Percentiles rank a stretch among this genome's conserved stretches.
phyloP scores from a whole-genome alignment of 2,888 invertebrate species.

The Rhingia campestris region DNA sequence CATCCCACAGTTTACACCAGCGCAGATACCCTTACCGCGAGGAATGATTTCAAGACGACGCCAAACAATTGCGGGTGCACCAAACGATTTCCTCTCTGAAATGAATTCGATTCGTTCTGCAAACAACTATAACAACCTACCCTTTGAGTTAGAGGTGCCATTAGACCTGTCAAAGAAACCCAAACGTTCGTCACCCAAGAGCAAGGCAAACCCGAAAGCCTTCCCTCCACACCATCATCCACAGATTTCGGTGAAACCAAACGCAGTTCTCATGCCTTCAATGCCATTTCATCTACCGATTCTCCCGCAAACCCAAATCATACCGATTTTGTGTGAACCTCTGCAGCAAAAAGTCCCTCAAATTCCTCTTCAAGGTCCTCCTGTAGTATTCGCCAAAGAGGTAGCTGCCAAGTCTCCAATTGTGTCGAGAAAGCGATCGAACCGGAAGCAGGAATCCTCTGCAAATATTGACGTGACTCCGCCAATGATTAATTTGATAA shows the following conservation, averaged over 20 bases:
- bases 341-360: conserved; percentile 38
- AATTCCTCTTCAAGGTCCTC: conserved; percentile 57
- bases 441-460: conserved; percentile 56
- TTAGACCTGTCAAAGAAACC: conserved; percentile 81
- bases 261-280: conserved; percentile 50
- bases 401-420: not conserved
- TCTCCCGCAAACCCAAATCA: conserved; percentile 71
- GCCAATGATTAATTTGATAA: conserved; percentile 4
- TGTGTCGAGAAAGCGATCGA: conserved; percentile 42
- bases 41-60: conserved; percentile 70
- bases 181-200: conserved; percentile 65
- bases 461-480: conserved; percentile 6
- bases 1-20: conserved; percentile 63
- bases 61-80: conserved; percentile 64
- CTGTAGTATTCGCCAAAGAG: conserved; percentile 26
- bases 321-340: conserved; percentile 56
- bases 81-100: conserved; percentile 58
- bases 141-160: conserved; percentile 78
- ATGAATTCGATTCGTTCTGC: conserved; percentile 61
- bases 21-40: conserved; percentile 63
- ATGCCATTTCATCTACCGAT: conserved; percentile 57
- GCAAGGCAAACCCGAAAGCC: conserved; percentile 36
- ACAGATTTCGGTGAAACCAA: conserved; percentile 63
- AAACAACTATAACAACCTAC: conserved; percentile 57
- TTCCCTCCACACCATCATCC: conserved; percentile 40